Base-by-base conservation (phyloP, 2,888 invertebrate genomes). In the Acleris laterana region DNA sequence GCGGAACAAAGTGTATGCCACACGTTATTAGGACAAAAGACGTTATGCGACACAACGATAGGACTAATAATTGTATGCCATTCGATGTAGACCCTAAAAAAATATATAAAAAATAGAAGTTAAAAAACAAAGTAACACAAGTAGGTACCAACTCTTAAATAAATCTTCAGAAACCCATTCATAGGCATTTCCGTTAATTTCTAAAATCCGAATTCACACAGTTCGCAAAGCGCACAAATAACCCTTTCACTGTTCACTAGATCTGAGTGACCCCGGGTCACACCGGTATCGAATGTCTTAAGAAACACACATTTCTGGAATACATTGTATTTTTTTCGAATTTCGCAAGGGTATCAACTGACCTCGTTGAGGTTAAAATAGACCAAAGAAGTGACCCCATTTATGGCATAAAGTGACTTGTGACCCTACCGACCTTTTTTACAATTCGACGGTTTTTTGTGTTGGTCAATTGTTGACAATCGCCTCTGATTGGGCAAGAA, bases 381-480 rank as follows among this genome's bases (percentile, higher is more conserved):
- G 58, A 69, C 60, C 63, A 55, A 78, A 80, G 76, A 77, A 78
- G 77, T 87, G 87, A 87, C 87, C 85, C 85, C 82, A 74, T 85
- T 84, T 80, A 48, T 38, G 13, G 46, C 9, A 62, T 48, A 51
- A 64, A 64, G 78, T 79, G 85, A 86, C 84, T 84, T 81, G 73
- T 83, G 90, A 88, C 89, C 79, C 77, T 65, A 63, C 44, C 71
- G 77, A 76, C 76, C 75, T 79, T 77, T 77, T 79, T 75, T 76
- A 42, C 53, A 46, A 28, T 71, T 66, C 72, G 61, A 62, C 68
- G 75, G 79, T 83, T 85, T 79, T 82, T 74, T 78, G 67, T 57
- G 64, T 58, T 83, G 89, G 88, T 87, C 90, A 88, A 80, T 58
- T 53, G 74, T 78, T 85, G 85, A 92, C 91, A 92, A 91, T 89